Base-by-base conservation (phyloP, 2,888 invertebrate genomes). In the Drosophila stalkeri region DNA sequence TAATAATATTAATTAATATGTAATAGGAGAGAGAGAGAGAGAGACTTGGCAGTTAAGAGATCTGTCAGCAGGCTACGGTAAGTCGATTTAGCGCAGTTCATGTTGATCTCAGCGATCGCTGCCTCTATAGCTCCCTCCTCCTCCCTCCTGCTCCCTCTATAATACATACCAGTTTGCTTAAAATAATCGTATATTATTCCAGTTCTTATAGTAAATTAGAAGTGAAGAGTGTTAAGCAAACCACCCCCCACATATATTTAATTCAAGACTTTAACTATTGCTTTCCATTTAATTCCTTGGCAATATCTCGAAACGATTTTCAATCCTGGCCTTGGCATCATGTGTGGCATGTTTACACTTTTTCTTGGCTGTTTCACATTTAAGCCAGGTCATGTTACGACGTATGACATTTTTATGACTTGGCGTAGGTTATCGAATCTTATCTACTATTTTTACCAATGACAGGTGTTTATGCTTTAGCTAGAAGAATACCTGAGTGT, bases 351-450 rank as follows among this genome's bases (percentile, higher is more conserved):
- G 27, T 27, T 27, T 47, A 27, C 47, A 31, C 16, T n/a, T 49
- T 16, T 5, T 49, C 27, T 49, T 14, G 3, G 9, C 16, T n/a
- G 16, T 47, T 27, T 27, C 9, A 27, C 9, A 47, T 47, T 27
- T 47, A 8, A 27, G 49, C 49, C 49, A 23, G 49, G n/a, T 49
- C 49, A n/a, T n/a, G 49, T 49, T 49, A 31, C 49, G 31, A n/a
- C 23, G 27, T 0, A 9, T 27, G 27, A 27, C 47, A 27, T 5
- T 47, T 47, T n/a, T 11, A 27, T 49, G n/a, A 49, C 11, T 31
- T n/a, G 9, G n/a, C 27, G 27, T 31, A n/a, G n/a, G 11, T 16
- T 27, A 27, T 14, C 12, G 46, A 23, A 23, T 2, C 44, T 5
- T 2, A 20, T 11, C 11, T 11, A 43, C 11, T 43, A 18, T 18